Evolutionary conservation across 2,888 invertebrate genomes (phyloP), one percentile per base, ranked within the genome.

Genomic region (Rhingia rostrata): DNA sequence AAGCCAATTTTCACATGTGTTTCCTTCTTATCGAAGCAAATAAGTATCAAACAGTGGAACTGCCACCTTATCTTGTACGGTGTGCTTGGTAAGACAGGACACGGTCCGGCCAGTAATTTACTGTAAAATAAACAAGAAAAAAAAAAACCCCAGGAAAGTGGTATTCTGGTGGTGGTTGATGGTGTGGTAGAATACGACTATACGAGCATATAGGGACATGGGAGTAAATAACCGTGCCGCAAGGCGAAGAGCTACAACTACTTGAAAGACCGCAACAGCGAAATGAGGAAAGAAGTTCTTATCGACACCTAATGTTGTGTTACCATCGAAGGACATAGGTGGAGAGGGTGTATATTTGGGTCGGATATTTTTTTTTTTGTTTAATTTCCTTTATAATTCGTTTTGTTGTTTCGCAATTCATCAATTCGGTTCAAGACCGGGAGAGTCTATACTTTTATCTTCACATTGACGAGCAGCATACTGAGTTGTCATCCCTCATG

Each of bases 1-100:
- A 84, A 84, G 84, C 84, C 84, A 84, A 80, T 80, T 84, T 80
- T 84, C 84, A 84, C 80, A 84, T 84, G 80, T 84, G 80, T 80
- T 84, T 80, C 60, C 41, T 61, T 35, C 70, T 80, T 84, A 84
- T 84, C 80, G 64, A 80, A 75, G 70, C 74, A 80, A 80, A 84
- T 84, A 84, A 80, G 80, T 80, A 64, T 72, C 45, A 69, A 61
- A 47, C 70, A 74, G 69, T 80, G 60, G 70, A 84, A 80, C 84
- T 79, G 58, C 67, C 73, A 83, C 83, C 83, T 84, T 80, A 84
- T 84, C 84, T 84, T 80, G 74, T 74, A 70, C 61, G 61, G 47
- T 66, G 66, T 58, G 70, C 67, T 69, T 43, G 35, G 70, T 69
- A 61, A 69, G 64, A 66, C 69, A 79, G 63, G 74, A 80, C 80